phyloP scores from a whole-genome alignment of 2,113 vertebrate species.

The Laticauda laticaudata region DNA sequence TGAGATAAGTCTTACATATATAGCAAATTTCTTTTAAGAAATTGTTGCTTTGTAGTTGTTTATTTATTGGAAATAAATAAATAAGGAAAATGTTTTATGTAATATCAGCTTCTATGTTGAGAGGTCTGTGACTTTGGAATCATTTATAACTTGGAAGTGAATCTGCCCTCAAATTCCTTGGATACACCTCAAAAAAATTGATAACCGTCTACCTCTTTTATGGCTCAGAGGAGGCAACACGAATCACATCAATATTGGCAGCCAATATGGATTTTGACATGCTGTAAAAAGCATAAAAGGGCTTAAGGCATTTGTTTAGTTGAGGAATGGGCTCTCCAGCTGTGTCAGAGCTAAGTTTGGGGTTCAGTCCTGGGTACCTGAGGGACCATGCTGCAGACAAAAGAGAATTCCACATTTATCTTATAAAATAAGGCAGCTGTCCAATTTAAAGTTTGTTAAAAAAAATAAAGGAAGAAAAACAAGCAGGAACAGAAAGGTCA shows the following conservation, averaged over 20 bases:
- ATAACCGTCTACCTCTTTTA: slow-evolving; percentile 85
- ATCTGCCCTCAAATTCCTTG: slow-evolving; percentile 76
- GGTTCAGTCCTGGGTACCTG: slow-evolving; percentile 70
- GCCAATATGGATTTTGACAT: slow-evolving; percentile 81
- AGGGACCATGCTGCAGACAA: slow-evolving; percentile 76
- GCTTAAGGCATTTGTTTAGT: slow-evolving; percentile 81
- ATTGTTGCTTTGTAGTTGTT: slow-evolving; percentile 66
- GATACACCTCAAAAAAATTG: slow-evolving; percentile 83
- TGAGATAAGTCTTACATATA: neutral
- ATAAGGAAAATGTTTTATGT: slow-evolving; percentile 73
- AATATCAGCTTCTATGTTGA: slow-evolving; percentile 81
- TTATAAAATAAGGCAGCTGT: slow-evolving; percentile 67
- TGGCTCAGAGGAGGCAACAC: slow-evolving; percentile 75
- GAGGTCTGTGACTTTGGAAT: slow-evolving; percentile 83
- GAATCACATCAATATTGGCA: slow-evolving; percentile 80
- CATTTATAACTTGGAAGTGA: slow-evolving; percentile 89
- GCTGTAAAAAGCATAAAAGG: slow-evolving; percentile 80
- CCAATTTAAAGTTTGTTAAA: slow-evolving; percentile 28
- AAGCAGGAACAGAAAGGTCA: slow-evolving; percentile 48
- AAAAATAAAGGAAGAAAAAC: slow-evolving; percentile 3
- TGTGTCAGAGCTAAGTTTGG: slow-evolving; percentile 77
- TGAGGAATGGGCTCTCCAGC: slow-evolving; percentile 78
- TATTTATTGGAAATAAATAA: slow-evolving; percentile 60
- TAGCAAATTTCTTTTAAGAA: slow-evolving; percentile 56
- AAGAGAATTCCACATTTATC: slow-evolving; percentile 82